Conservation (phyloP, 2,113 vertebrate species). For the Spea bombifrons region DNA sequence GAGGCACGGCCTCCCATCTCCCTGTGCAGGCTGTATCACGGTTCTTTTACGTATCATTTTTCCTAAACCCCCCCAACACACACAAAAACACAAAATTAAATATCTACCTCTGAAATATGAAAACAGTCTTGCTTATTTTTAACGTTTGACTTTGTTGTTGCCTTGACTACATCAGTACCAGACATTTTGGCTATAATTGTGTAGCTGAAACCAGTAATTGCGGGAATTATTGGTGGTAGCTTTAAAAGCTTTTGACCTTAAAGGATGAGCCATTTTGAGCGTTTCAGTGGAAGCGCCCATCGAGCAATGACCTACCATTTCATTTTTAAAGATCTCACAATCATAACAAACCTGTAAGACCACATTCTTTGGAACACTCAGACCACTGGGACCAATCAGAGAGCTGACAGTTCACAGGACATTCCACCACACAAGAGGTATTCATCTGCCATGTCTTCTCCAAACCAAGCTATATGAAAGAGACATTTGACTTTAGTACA, state of each 20-base stretch:
- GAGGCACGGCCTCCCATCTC: slow-evolving; percentile 90
- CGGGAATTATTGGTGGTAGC: too few relatives aligned
- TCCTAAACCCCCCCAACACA: slow-evolving; percentile 64
- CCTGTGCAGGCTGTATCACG: slow-evolving; percentile 87
- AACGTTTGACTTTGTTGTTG: too few relatives aligned
- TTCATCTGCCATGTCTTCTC: slow-evolving; percentile 96
- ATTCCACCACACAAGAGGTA: slow-evolving; percentile 86
- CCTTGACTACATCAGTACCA: background rate
- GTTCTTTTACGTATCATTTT: slow-evolving; percentile 83
- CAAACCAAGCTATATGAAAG: slow-evolving; percentile 73
- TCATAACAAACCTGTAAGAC: slow-evolving; percentile 79
- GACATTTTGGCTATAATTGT: background rate
- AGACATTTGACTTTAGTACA: background rate
- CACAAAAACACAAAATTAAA: slow-evolving; percentile 31
- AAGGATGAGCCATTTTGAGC: too few relatives aligned
- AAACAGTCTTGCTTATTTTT: slow-evolving; percentile 4
- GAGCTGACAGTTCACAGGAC: slow-evolving; percentile 95
- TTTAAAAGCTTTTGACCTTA: too few relatives aligned
- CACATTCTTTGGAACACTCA: slow-evolving; percentile 87
- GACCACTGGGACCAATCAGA: slow-evolving; percentile 95
- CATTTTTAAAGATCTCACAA: too few relatives aligned
- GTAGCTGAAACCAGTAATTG: too few relatives aligned
- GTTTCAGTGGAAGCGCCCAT: too few relatives aligned
- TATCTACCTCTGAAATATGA: background rate
- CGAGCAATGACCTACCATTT: too few relatives aligned